These are phyloP conservation scores for Semaprochilodus insignis DNA, from an alignment of 2,797 vertebrate species.

Conservation along the genomic window DNA sequence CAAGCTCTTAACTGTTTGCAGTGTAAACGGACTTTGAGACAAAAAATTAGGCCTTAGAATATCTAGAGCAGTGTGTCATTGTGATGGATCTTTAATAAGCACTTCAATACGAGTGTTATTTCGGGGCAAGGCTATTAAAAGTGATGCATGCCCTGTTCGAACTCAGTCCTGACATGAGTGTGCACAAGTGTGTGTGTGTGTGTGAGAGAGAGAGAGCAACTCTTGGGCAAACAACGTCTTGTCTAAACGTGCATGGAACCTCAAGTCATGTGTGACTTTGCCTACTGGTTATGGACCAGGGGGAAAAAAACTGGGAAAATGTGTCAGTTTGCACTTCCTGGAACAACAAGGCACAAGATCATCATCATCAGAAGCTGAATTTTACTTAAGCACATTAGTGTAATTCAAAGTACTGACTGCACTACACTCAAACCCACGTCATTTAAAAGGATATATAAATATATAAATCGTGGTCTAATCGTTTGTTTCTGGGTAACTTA, in stretches of 20 bases:
- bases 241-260: conserved; percentile 34
- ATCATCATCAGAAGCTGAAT: not conserved
- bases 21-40: not conserved
- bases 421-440: not conserved
- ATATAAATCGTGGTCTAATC: too few relatives aligned
- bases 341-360: not conserved
- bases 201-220: not conserved
- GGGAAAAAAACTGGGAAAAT: conserved; percentile 11
- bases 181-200: not conserved
- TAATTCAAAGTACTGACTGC: not conserved
- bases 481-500: too few relatives aligned
- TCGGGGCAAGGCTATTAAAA: conserved; percentile 9
- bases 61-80: not conserved
- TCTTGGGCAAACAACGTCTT: conserved; percentile 39
- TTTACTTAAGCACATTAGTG: conserved; percentile 53
- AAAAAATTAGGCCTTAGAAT: not conserved
- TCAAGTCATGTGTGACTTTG: conserved; percentile 31
- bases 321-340: conserved; percentile 22
- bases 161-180: conserved; percentile 5
- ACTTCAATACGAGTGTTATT: not conserved
- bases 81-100: not conserved
- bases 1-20: not conserved
- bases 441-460: not conserved
- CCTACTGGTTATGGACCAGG: not conserved
- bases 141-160: not conserved